Evolutionary conservation across 1,140 invertebrate genomes (phyloP).

Genomic region (Elymnias hypermnestra): DNA sequence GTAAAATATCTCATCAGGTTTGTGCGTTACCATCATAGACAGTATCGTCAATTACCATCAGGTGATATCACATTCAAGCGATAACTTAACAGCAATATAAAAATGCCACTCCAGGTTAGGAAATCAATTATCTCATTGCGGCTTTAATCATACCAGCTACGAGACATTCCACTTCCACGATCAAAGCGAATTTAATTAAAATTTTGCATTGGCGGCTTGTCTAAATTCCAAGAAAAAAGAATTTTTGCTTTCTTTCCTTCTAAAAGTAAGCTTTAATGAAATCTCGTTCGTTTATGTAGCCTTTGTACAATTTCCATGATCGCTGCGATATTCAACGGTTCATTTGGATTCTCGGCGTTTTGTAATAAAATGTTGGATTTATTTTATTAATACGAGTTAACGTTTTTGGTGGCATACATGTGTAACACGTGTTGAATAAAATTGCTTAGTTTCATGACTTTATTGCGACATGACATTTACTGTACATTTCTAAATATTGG

Average conservation of each 20-base stretch:
- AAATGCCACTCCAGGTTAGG: neutral
- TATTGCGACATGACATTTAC: neutral
- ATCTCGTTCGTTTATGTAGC: slow-evolving; percentile 37
- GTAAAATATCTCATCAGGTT: no score
- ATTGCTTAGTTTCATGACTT: neutral
- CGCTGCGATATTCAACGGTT: slow-evolving; percentile 4
- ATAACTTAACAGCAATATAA: no score
- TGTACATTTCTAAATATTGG: no score
- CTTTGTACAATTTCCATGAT: slow-evolving; percentile 13
- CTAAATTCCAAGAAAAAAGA: slow-evolving; percentile 54
- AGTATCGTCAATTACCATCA: no score
- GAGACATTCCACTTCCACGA: slow-evolving; percentile 57
- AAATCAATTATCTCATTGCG: slow-evolving; percentile 46
- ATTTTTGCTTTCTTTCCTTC: slow-evolving; percentile 46
- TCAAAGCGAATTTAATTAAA: slow-evolving; percentile 69
- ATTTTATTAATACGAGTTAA: slow-evolving; percentile 6
- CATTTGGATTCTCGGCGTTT: slow-evolving; percentile 9
- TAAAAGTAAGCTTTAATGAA: slow-evolving; percentile 52
- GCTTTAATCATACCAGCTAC: slow-evolving; percentile 53
- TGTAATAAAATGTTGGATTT: neutral
- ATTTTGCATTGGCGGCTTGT: slow-evolving; percentile 55
- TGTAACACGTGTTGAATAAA: slow-evolving; percentile 1
- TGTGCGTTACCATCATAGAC: no score
- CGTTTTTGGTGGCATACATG: neutral
- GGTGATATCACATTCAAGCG: no score